Conservation (phyloP, 2,888 invertebrate species). For the Lithophane leautieri region DNA sequence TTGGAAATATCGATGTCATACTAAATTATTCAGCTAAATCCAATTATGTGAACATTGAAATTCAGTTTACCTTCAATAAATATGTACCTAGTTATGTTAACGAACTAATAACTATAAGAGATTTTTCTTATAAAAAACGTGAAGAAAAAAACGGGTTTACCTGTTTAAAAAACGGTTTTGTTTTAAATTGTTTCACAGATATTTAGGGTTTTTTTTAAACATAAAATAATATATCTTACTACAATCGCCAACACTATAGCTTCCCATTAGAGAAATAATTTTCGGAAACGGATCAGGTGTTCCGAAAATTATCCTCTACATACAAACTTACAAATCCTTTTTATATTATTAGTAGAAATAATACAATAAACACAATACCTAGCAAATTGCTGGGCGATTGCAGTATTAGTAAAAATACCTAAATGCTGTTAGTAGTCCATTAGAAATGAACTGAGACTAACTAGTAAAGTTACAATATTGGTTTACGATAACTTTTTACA, state of each 20-base stretch:
- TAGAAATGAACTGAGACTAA: background rate
- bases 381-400: background rate
- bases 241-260: background rate
- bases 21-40: conserved; percentile 38
- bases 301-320: background rate
- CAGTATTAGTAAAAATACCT: no score
- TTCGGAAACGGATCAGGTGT: background rate
- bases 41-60: conserved; percentile 43
- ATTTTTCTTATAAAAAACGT: background rate
- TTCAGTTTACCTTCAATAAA: conserved; percentile 15
- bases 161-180: no score
- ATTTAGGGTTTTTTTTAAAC: background rate
- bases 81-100: background rate
- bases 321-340: background rate
- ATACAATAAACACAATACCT: background rate
- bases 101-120: background rate
- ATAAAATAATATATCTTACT: background rate
- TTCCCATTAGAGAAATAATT: background rate
- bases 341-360: background rate
- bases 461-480: no score
- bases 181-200: background rate
- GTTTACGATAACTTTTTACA: background rate
- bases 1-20: conserved; percentile 44
- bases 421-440: background rate
- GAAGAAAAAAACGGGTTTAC: background rate